Evolutionary conservation across 2,797 vertebrate species (phyloP), one percentile per base, ranked within the genome.

Genomic region (Sus cebifrons): DNA sequence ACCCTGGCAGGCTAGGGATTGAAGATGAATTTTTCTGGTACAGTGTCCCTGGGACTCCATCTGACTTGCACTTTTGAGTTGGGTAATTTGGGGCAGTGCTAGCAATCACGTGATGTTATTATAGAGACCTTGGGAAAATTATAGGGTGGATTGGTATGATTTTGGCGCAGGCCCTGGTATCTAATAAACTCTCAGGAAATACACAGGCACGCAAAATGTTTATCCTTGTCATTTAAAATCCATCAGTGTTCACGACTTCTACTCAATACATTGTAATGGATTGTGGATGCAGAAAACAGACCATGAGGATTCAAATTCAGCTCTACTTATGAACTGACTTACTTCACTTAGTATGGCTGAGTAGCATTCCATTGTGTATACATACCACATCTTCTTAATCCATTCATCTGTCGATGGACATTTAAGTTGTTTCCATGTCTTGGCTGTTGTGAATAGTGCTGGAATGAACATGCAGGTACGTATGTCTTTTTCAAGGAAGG

Each of bases 1-100:
- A 54, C 8, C 5, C 0, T 40, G 27, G 6, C 5, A 44, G 29
- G 14, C 0, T 52, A 23, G 3, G 8, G 2, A 0, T 23, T 85
- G 2, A 71, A 23, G 62, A 64, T 16, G 20, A n/a, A 56, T 49
- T 10, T n/a, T 23, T 49, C 18, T 3, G 15, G 23, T 40, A 27
- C 3, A 4, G 23, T 25, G 6, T 14, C 0, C 14, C 2, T n/a
- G 0, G 1, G 5, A 11, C 3, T 1, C 17, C 23, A n/a, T 2
- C 14, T 68, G 73, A 56, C 7, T 23, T 32, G 3, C 65, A 27
- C 21, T 79, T 86, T 10, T 2, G 9, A 82, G 2, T 16, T 83
- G 3, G 20, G 17, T 18, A 6, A 5, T 23, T 40, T 18, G 25
- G 21, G 2, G 0, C 3, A 25, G 27, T 15, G 49, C 1, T 40